phyloP scores from a whole-genome alignment of 2,797 vertebrate genomes.

The Anomalospiza imberbis region DNA sequence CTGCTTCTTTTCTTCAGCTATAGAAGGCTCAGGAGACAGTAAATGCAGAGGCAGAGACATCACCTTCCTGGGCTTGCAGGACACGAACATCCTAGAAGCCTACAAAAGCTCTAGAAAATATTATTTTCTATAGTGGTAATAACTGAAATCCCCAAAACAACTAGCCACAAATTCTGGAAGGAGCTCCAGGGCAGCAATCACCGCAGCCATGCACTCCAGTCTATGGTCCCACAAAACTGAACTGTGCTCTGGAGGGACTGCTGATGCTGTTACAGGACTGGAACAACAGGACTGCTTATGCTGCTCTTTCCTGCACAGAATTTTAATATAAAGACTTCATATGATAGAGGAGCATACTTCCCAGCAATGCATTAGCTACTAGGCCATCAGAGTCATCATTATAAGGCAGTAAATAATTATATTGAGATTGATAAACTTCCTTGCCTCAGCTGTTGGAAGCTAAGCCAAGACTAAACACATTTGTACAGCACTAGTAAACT shows the following conservation, averaged over 20 bases:
- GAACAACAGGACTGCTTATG: neutral
- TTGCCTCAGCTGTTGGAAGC: conserved; percentile 23
- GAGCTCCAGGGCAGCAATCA: neutral
- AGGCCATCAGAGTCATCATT: neutral
- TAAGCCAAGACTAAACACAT: conserved; percentile 57
- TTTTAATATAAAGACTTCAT: neutral
- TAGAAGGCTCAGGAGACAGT: neutral
- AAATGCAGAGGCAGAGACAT: neutral
- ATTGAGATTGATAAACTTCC: conserved; percentile 56
- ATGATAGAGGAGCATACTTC: neutral
- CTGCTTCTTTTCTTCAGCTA: neutral
- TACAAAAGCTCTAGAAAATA: neutral
- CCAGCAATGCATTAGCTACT: neutral
- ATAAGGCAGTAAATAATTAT: conserved; percentile 54
- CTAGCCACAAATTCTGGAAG: neutral
- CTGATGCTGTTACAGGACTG: neutral
- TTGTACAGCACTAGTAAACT: conserved; percentile 32
- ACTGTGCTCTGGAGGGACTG: neutral
- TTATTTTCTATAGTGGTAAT: neutral
- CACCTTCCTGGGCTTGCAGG: neutral
- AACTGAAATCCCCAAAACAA: neutral
- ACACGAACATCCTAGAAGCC: neutral
- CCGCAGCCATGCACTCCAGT: accelerated
- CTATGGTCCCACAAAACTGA: neutral
- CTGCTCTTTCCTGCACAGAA: neutral